Percentiles rank a stretch among this genome's conserved stretches.
phyloP scores from a whole-genome alignment of 2,797 vertebrate species.

The Tenualosa thibaudeaui region DNA sequence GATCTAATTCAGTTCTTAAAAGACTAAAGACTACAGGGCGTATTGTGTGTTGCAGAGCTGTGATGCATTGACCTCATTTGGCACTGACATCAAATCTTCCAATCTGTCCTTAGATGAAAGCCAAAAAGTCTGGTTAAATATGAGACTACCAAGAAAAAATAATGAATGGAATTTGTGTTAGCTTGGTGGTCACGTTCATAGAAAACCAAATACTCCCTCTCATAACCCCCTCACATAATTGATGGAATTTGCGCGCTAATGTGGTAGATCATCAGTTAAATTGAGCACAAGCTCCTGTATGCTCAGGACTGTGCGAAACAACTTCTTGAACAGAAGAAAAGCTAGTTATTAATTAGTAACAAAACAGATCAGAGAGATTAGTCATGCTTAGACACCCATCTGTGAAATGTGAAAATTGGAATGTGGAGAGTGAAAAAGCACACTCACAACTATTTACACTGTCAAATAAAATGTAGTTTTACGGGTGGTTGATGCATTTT shows the following conservation, averaged over 20 bases:
- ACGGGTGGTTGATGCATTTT: slow-evolving; percentile 2
- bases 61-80: no score
- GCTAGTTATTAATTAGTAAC: slow-evolving; percentile 35
- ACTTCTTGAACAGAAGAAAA: slow-evolving; percentile 39
- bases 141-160: neutral
- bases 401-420: slow-evolving; percentile 26
- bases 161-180: neutral
- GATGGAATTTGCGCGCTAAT: neutral
- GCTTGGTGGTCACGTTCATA: neutral
- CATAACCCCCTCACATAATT: neutral
- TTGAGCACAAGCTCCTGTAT: slow-evolving; percentile 5
- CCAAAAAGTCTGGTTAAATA: neutral
- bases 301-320: neutral
- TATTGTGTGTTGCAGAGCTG: no score
- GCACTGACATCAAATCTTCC: no score
- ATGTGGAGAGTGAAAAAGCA: slow-evolving; percentile 6
- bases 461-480: slow-evolving; percentile 32
- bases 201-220: neutral
- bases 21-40: no score
- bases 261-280: slow-evolving; percentile 22
- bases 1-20: no score
- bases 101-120: neutral
- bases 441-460: slow-evolving; percentile 25
- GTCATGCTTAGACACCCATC: slow-evolving; percentile 33
- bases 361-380: slow-evolving; percentile 32